Base-by-base conservation (phyloP, 2,888 invertebrate species). In the Caradrina clavipalpis region DNA sequence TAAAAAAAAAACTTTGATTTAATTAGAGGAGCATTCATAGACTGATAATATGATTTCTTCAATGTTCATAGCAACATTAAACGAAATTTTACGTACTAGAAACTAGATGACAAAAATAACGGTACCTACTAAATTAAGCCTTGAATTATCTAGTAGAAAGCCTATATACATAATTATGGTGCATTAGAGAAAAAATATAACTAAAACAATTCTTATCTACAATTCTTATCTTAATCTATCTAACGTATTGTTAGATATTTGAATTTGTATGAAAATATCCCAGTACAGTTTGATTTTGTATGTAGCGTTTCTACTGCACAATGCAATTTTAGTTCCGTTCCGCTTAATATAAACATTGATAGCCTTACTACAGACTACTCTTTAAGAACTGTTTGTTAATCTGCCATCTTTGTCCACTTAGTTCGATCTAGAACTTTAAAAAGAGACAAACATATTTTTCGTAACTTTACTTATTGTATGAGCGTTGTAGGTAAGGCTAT, bases 61-160 rank as follows among this genome's bases (percentile, higher is more conserved):
- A 77, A 69, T 76, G 59, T 73, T 77, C 58, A 11, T 72, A 64
- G 64, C 6, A 70, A 76, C 80, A 82, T 61, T 68, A 66, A 80
- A 58, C 59, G 57, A 39, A 75, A 78, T 79, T 82, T 78, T 82
- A 78, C 76, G 67, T 85, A 74, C 83, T 88, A 88, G 86, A 70
- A 78, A 73, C 77, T 88, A 87, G 86, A 85, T 64, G 67, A 78
- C 76, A 75, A 72, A 72, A 85, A 79, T 84, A 90, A 91, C 90
- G 90, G 94, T 94, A 95, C 93, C 94, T 94, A 94, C 89, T 88
- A 87, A 90, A 88, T 79, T 90, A 91, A 92, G 92, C 94, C 92
- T 95, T 94, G 86, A 89, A 75, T 70, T 84, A 84, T 88, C 82
- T 88, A 82, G 86, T 91, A 90, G 89, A 89, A 86, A 90, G 90